Base-by-base conservation (phyloP, 2,797 vertebrate species). In the Eurystomus glaucurus region DNA sequence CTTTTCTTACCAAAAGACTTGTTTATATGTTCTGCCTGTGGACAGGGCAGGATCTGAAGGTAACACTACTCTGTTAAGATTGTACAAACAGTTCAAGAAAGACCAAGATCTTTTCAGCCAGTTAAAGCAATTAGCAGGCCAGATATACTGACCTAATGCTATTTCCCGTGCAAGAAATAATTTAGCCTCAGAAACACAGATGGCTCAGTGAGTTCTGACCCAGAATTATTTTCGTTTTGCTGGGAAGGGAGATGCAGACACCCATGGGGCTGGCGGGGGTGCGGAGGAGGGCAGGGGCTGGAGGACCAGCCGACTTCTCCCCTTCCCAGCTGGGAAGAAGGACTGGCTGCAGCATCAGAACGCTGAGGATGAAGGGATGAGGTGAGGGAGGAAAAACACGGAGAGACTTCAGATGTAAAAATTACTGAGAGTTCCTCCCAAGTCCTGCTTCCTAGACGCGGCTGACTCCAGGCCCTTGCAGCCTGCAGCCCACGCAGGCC, bases 401-500 rank as follows among this genome's bases (percentile, higher is more conserved):
- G 79, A 84, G 58, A 90, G 51, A 45, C 50, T 76, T 87, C 75
- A 93, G 60, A 92, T 85, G 93, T 70, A 88, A 94, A 96, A 95
- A 95, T 94, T 81, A 92, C 71, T 25, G 8, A 10, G 75, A 88
- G 93, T 43, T 84, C 84, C 96, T 97, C 97, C 96, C 97, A 93
- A 95, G 90, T 83, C 39, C 87, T 80, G 85, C 91, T 75, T 89
- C 64, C 85, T 93, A 54, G 64, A 96, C 71, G 35, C 92, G 92
- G 84, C 83, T 69, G 87, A 72, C 61, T 93, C 93, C 64, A 43
- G 94, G 96, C 68, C 41, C 96, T 97, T 22, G 45, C 95, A 86
- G 70, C 91, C 97, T 50, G 85, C 95, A 90, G 97, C 97, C 97
- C 97, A 97, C 97, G 87, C 93, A 96, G 97, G 98, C 96, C 97